phyloP scores from a whole-genome alignment of 2,888 invertebrate species.

The Drosophila planitibia region DNA sequence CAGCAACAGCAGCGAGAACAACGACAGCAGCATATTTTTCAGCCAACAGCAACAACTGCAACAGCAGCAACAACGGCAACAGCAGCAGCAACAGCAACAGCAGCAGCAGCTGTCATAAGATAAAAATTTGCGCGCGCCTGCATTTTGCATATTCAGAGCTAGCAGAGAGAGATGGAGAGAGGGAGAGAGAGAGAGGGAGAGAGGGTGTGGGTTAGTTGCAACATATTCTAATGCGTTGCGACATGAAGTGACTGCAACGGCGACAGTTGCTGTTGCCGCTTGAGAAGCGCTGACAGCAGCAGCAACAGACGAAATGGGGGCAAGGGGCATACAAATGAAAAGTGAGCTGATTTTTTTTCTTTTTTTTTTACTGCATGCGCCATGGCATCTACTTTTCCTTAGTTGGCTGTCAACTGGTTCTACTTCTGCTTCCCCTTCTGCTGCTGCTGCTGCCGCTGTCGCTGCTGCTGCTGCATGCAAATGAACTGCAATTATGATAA shows the following conservation, averaged over 20 bases:
- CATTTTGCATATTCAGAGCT: slow-evolving; percentile 69
- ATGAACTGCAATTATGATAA: slow-evolving; percentile 84
- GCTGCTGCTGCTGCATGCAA: slow-evolving; percentile 72
- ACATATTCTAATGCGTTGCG: slow-evolving; percentile 81
- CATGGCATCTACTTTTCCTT: slow-evolving; percentile 48
- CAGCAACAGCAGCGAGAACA: slow-evolving; percentile 62
- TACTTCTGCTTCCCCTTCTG: neutral
- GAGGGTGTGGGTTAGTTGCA: slow-evolving; percentile 50
- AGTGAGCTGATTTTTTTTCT: slow-evolving; percentile 63
- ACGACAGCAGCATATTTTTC: slow-evolving; percentile 75
- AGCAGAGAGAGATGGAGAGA: neutral
- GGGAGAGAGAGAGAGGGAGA: neutral
- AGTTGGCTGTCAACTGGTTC: slow-evolving; percentile 41
- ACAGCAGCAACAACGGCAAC: slow-evolving; percentile 24
- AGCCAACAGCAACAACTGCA: slow-evolving; percentile 47
- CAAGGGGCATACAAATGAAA: slow-evolving; percentile 45
- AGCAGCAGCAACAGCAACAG: slow-evolving; percentile 29
- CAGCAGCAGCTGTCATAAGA: slow-evolving; percentile 83
- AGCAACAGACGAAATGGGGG: slow-evolving; percentile 21
- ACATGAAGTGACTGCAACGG: slow-evolving; percentile 81
- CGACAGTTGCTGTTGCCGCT: slow-evolving; percentile 83
- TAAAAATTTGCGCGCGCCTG: slow-evolving; percentile 83
- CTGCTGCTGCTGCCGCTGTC: neutral
- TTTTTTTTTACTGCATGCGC: slow-evolving; percentile 4
- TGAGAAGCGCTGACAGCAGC: slow-evolving; percentile 77